Evolutionary conservation across 2,113 vertebrate species (phyloP), one percentile per base, ranked within the genome.

Genomic region (Grantiella picta): DNA sequence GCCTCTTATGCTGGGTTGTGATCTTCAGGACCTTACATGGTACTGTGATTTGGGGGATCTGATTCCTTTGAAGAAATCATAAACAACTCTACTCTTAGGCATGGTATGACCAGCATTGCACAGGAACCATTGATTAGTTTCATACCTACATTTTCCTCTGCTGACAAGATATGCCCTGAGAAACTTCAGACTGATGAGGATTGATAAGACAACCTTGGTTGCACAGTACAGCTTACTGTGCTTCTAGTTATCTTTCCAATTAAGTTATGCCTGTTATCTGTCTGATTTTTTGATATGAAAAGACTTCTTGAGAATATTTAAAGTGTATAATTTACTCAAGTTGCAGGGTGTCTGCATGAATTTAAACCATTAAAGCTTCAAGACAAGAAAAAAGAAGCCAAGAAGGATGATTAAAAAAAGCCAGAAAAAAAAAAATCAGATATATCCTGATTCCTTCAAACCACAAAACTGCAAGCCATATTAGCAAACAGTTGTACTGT

Each of bases 211-310:
- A 82, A 83, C 92, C 82, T 71, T 70, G 35, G 73, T 66, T 94
- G 75, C 33, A 33, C 54, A 73, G 36, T 64, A 59, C 52, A 76
- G 70, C 82, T 91, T 80, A 83, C 47, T 94, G 76, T 59, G 85
- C 59, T 90, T 64, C 66, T 38, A 93, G 33, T 65, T 88, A 75
- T 90, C 68, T 60, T 82, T 95, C 63, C 71, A 93, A 92, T 56
- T 90, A 89, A 88, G 71, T 75, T 71, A 53, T 60, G 49, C 59
- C 63, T 94, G 88, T 87, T 94, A 94, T 82, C 82, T 92, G n/a
- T 81, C 94, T 95, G 91, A 85, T 92, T 89, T 95, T 82, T 94
- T 96, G 63, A 78, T 90, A 92, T 14, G 57, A 95, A 79, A 94
- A 71, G 75, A 71, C 47, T 86, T 90, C 52, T 71, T 75, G 70